Evolutionary conservation across 1,140 invertebrate genomes (phyloP), one percentile per base, ranked within the genome.

Genomic region (Melanaphis sacchari): DNA sequence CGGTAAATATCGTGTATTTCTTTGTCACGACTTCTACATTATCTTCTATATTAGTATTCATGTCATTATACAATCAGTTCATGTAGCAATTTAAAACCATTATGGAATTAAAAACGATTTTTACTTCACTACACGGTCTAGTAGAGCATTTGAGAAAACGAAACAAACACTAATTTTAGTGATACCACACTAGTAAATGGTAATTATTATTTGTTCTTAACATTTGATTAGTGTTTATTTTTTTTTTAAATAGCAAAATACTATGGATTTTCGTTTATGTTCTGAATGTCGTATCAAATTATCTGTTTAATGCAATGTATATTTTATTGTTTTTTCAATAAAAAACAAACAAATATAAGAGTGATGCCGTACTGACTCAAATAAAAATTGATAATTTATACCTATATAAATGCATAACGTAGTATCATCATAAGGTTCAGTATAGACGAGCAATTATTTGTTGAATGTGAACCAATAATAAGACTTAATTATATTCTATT

Each of bases 51-150:
- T 84, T 84, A 41, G 82, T 84, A 84, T 84, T 84, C 82, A 84
- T 41, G 82, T 84, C 82, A 24, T 84, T 8, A 40, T 84, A 31
- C 82, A 84, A 84, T 84, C 82, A 84, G 40, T 84, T 24, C 82
- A 38, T 40, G 82, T 41, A 40, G 82, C 82, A 84, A 84, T 84
- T 84, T 84, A 84, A 84, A 41, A 84, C 82, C 82, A 84, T 84
- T 84, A 84, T 84, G 82, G 82, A 84, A 84, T 84, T 84, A 84
- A 84, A 84, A 41, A 84, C 82, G 82, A 40, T 84, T 84, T 40
- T 26, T 26, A 41, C 40, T 84, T 84, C 1, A 41, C 82, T 41
- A 18, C 41, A 41, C 9, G 38, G 82, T 41, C 82, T 11, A 26
- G 38, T 41, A 84, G 40, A 31, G 6, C 82, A 84, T 41, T 84